phyloP scores from a whole-genome alignment of 2,797 vertebrate species.

The Enteromius radiatus region DNA sequence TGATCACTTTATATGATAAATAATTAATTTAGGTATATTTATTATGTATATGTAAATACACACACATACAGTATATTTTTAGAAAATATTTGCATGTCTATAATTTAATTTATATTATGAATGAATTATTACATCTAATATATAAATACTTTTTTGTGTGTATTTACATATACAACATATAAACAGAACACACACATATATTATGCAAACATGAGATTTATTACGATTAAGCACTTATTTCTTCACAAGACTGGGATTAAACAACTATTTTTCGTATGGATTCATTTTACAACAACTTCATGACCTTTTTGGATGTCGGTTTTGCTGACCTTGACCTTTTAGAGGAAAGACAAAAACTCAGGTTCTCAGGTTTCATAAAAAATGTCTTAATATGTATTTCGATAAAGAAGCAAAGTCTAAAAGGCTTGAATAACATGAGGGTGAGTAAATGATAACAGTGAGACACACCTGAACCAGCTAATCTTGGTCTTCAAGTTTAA shows the following conservation, averaged over 20 bases:
- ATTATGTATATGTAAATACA: no score
- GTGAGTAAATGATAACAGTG: background rate
- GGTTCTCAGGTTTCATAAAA: background rate
- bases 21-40: background rate
- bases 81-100: no score
- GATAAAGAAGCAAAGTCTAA: background rate
- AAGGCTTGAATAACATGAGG: background rate
- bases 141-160: no score
- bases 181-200: no score
- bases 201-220: no score
- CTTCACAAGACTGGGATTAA: background rate
- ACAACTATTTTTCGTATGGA: background rate
- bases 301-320: background rate
- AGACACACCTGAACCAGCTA: constrained; percentile 3
- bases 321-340: background rate
- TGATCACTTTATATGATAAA: background rate
- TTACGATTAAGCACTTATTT: background rate
- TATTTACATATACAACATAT: no score
- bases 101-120: no score
- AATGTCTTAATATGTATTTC: background rate
- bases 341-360: background rate
- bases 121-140: no score
- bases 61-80: no score
- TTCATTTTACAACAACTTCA: background rate
- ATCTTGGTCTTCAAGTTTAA: constrained; percentile 3